These are phyloP conservation scores for Thalassarche chlororhynchos DNA, from an alignment of 2,113 vertebrate species.

Conservation along the genomic window DNA sequence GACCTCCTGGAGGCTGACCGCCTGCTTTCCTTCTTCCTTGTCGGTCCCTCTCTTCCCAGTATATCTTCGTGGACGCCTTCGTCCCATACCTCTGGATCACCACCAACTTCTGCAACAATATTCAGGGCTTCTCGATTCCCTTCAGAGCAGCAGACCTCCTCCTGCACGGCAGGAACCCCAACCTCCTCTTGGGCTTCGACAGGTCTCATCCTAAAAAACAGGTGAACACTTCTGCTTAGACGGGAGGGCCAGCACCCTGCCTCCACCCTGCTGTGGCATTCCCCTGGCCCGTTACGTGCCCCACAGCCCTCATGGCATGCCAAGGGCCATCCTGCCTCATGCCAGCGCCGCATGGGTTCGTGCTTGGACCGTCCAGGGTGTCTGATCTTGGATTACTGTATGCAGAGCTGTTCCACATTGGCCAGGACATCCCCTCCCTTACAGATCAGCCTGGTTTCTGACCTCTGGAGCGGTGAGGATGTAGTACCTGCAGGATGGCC, in stretches of 20 bases:
- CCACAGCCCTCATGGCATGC: not conserved
- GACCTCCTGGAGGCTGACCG: not conserved
- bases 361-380: not conserved
- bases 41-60: slow-evolving; percentile 74
- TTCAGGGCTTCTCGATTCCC: slow-evolving; percentile 88
- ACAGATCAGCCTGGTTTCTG: not conserved
- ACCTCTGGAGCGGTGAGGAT: not conserved
- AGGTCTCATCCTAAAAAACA: slow-evolving; percentile 93
- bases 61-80: slow-evolving; percentile 91
- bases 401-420: not conserved
- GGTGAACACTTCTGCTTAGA: slow-evolving; percentile 66
- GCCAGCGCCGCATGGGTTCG: not conserved
- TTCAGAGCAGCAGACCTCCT: slow-evolving; percentile 93
- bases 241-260: rapidly evolving
- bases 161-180: slow-evolving; percentile 83
- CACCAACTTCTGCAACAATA: slow-evolving; percentile 88
- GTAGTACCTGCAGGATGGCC: not conserved
- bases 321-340: not conserved
- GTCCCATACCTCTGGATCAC: slow-evolving; percentile 93
- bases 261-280: not conserved
- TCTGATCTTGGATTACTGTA: not conserved
- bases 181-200: slow-evolving; percentile 91
- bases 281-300: not conserved
- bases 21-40: not conserved
- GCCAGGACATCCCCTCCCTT: not conserved